Percentiles rank a stretch among this genome's conserved stretches.
phyloP scores from a whole-genome alignment of 2,797 vertebrate genomes.

The Tachyglossus aculeatus region DNA sequence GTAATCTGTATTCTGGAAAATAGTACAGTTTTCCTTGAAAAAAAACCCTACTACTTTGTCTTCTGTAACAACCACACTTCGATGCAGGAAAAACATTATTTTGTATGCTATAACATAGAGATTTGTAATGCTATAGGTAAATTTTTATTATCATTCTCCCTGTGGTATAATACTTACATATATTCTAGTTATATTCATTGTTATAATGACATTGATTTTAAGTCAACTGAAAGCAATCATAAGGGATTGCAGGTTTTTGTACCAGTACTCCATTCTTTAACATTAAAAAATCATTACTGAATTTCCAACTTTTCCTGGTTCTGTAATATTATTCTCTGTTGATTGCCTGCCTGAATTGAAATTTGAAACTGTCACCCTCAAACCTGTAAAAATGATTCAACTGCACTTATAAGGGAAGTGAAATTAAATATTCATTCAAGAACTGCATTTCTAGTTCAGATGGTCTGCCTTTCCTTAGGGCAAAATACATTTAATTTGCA shows the following conservation, averaged over 20 bases:
- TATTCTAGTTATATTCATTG: too few species aligned
- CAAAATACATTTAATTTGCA: slow-evolving; percentile 75
- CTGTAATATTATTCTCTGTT: slow-evolving; percentile 76
- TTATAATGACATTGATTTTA: slow-evolving; percentile 77
- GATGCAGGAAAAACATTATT: slow-evolving; percentile 41
- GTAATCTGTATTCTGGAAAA: too few species aligned
- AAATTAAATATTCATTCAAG: slow-evolving; percentile 83
- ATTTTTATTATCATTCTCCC: slow-evolving; percentile 66
- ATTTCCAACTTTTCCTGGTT: slow-evolving; percentile 67
- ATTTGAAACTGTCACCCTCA: slow-evolving; percentile 80
- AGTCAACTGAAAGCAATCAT: slow-evolving; percentile 73
- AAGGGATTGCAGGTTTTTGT: slow-evolving; percentile 67
- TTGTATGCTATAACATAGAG: slow-evolving; percentile 30
- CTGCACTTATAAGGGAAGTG: slow-evolving; percentile 75
- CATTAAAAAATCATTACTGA: slow-evolving; percentile 78
- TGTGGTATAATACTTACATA: slow-evolving; percentile 67
- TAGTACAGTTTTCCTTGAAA: too few species aligned
- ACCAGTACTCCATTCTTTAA: slow-evolving; percentile 65
- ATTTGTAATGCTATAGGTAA: slow-evolving; percentile 49
- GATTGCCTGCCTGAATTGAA: slow-evolving; percentile 75
- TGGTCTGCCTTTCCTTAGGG: slow-evolving; percentile 76
- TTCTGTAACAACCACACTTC: slow-evolving; percentile 43
- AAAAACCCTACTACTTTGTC: too few species aligned
- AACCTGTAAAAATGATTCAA: slow-evolving; percentile 75
- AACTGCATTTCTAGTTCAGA: slow-evolving; percentile 78